phyloP scores from a whole-genome alignment of 2,888 invertebrate species.

The Lasius fuliginosus region DNA sequence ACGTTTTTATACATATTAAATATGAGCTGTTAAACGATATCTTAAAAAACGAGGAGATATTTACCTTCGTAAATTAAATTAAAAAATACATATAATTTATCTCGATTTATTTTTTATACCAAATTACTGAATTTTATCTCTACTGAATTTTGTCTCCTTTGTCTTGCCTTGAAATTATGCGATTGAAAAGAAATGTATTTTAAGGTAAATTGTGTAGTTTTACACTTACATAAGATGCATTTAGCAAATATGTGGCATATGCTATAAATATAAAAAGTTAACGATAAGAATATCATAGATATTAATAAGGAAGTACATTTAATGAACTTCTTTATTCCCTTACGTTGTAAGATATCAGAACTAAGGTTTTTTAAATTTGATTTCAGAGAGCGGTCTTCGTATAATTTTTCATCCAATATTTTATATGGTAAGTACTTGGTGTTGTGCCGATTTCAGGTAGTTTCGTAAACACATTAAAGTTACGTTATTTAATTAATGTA shows the following conservation, averaged over 20 bases:
- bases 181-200: neutral
- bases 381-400: conserved; percentile 45
- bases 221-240: neutral
- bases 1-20: conserved; percentile 5
- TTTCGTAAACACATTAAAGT: neutral
- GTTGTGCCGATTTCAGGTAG: neutral
- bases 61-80: conserved; percentile 77
- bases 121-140: neutral
- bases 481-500: neutral
- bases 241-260: neutral
- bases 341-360: neutral
- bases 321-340: neutral
- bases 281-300: neutral
- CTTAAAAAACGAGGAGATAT: conserved; percentile 46
- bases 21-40: neutral
- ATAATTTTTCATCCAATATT: neutral
- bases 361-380: conserved; percentile 49
- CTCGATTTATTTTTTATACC: conserved; percentile 41
- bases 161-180: neutral
- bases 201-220: neutral
- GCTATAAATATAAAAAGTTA: neutral
- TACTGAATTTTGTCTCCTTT: neutral
- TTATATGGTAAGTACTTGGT: conserved; percentile 46
- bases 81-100: conserved; percentile 65
- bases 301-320: neutral